Base-by-base conservation (phyloP, 2,113 vertebrate genomes). In the Aleadryas rufinucha region DNA sequence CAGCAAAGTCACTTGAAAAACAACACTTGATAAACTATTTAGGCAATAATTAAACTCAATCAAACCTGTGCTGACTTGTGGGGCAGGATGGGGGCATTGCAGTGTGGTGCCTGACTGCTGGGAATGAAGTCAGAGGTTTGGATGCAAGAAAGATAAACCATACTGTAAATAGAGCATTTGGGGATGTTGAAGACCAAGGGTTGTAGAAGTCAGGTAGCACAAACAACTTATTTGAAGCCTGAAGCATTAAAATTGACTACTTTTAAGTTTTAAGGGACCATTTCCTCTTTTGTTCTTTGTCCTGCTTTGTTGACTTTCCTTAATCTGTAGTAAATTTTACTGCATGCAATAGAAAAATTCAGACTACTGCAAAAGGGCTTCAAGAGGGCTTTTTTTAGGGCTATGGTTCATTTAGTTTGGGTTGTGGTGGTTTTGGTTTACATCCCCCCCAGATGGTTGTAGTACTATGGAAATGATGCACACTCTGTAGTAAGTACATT, bases 11-110 rank as follows among this genome's bases (percentile, higher is more conserved):
- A 21, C 37, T 44, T 31, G 80, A 1, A 19, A 70, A 70, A 50
- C 28, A 21, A 13, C 31, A 13, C 16, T 22, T 27, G 45, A 31
- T 49, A 44, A 87, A 20, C 16, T 49, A 6, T 39, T 71, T 13
- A 35, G 35, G 42, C 21, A 61, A 18, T 63, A 57, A 47, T 42
- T 47, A 35, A 57, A 56, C 7, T 37, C 3, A 0, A 3, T 27
- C 20, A 72, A 72, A 30, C 11, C 21, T 78, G 26, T 16, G 33
- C 23, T 44, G 83, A 37, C 31, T 49, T 77, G 42, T 39, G 27
- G 24, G 12, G 13, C 0, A 1, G 9, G 8, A 13, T 7, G 7
- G 30, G 8, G 11, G 14, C n/a, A 10, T 10, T 57, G 52, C 24
- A 33, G 39, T 1, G 35, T 30, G 26, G 4, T 53, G n/a, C 44